A percentile compares a stretch with the other conserved stretches of the same genome.
Evolutionary conservation across 2,888 invertebrate species (phyloP).

Genomic region (Morinoia aosen): DNA sequence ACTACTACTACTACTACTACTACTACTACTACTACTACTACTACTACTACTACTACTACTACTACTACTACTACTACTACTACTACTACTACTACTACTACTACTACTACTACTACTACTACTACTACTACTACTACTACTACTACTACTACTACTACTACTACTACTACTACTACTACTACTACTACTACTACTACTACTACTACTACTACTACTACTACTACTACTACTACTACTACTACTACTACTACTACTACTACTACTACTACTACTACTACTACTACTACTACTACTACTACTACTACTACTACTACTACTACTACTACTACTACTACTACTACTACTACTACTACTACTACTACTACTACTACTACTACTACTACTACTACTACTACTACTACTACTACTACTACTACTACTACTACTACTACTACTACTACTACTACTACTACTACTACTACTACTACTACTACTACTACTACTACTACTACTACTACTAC

Average conservation of each 20-base stretch:
- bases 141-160: conserved; percentile 16
- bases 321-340: conserved; percentile 16
- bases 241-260: conserved; percentile 8
- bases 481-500: conserved; percentile 15
- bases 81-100: conserved; percentile 29
- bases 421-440: conserved; percentile 8
- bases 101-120: conserved; percentile 19
- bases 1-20: conserved; percentile 6
- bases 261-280: conserved; percentile 29
- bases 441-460: conserved; percentile 29
- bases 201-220: conserved; percentile 25
- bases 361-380: conserved; percentile 6
- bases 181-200: conserved; percentile 6
- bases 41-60: conserved; percentile 2
- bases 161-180: conserved; percentile 19
- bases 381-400: conserved; percentile 25
- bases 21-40: conserved; percentile 25
- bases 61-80: conserved; percentile 8
- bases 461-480: conserved; percentile 19
- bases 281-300: conserved; percentile 19
- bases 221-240: conserved; percentile 2
- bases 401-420: conserved; percentile 2
- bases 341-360: conserved; percentile 19
- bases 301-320: conserved; percentile 15
- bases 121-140: conserved; percentile 15